Conservation (phyloP, 2,113 vertebrate species). For the Podocnemis expansa region DNA sequence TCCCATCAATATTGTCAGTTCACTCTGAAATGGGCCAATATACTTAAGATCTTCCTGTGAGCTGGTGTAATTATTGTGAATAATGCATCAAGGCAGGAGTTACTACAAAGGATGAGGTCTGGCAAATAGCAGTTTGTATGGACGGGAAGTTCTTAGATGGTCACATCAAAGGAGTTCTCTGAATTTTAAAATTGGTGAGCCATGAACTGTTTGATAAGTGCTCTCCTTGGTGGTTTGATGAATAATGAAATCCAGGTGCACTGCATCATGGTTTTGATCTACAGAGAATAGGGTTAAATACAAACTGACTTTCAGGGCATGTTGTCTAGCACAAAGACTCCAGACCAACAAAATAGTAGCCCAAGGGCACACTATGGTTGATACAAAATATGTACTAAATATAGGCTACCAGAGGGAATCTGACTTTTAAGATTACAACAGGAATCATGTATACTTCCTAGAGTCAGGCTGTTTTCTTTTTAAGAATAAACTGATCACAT, state of each 20-base stretch:
- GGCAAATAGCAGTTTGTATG: background rate
- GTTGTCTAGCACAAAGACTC: conserved; percentile 37
- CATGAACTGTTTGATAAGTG: conserved; percentile 8
- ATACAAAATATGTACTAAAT: conserved; percentile 65
- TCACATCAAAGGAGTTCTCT: conserved; percentile 39
- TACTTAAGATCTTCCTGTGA: background rate
- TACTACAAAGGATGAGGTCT: conserved; percentile 24
- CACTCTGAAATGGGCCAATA: background rate
- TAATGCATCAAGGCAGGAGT: background rate
- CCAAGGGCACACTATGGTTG: conserved; percentile 32
- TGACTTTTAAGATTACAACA: conserved; percentile 53
- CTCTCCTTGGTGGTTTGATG: conserved; percentile 32
- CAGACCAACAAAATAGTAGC: conserved; percentile 64
- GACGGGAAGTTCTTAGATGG: conserved; percentile 26
- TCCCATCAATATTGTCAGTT: background rate
- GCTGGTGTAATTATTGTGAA: background rate
- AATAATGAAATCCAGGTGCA: conserved; percentile 48
- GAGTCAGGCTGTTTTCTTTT: conserved; percentile 51
- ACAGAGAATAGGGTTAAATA: conserved; percentile 24
- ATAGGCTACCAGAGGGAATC: conserved; percentile 51
- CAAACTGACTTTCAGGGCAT: conserved; percentile 34
- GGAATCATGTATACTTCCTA: conserved; percentile 37
- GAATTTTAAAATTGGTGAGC: conserved; percentile 34
- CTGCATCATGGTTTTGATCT: conserved; percentile 12
- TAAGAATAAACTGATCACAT: background rate